A percentile compares a stretch with the other conserved stretches of the same genome.
These are phyloP conservation scores for Todus mexicanus DNA, from an alignment of 2,797 vertebrate genomes.

Conservation along the genomic window DNA sequence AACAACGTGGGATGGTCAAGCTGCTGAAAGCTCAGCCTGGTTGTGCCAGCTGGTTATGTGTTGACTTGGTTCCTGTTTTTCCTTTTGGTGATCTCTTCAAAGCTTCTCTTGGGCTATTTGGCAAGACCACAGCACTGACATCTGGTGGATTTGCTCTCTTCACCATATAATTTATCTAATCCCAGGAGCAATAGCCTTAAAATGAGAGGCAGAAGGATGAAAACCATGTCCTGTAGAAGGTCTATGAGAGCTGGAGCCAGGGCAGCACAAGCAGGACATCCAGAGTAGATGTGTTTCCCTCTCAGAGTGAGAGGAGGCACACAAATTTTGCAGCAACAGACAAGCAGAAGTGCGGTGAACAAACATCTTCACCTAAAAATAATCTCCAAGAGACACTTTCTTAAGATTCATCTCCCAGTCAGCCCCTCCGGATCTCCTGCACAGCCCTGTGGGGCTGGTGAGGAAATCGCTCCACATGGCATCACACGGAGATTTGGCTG, in stretches of 20 bases:
- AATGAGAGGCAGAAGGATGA: not conserved
- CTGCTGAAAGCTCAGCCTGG: not conserved
- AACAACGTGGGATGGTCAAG: not conserved
- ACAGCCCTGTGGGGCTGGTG: not conserved
- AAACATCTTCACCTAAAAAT: not conserved
- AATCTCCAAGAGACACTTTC: not conserved
- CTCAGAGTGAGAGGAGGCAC: not conserved
- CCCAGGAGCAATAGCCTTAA: not conserved
- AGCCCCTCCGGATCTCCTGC: not conserved
- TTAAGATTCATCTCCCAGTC: not conserved
- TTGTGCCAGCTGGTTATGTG: not conserved
- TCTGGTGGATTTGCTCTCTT: not conserved
- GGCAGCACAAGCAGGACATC: not conserved
- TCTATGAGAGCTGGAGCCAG: not conserved
- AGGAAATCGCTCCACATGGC: rapidly evolving
- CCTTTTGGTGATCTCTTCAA: not conserved
- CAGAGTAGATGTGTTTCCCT: not conserved
- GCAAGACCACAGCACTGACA: not conserved
- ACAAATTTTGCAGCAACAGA: not conserved
- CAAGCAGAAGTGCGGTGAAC: not conserved
- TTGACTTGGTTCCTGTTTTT: not conserved
- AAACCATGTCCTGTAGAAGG: not conserved
- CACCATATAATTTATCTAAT: not conserved
- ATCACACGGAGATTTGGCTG: rapidly evolving
- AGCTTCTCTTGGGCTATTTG: not conserved